phyloP scores from a whole-genome alignment of 2,888 invertebrate genomes.

The Lordiphosa fenestrarum region DNA sequence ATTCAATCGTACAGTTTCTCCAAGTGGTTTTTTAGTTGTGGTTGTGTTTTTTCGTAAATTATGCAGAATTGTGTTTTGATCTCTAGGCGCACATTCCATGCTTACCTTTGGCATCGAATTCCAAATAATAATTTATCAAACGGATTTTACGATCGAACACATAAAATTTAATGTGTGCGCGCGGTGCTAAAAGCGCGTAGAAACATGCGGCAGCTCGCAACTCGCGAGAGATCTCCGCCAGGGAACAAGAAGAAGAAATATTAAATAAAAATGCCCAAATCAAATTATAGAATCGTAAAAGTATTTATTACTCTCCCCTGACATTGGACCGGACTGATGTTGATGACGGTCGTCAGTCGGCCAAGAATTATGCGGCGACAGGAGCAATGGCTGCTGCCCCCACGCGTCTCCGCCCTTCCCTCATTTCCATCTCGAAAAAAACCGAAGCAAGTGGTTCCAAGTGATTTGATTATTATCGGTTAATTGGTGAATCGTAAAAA shows the following conservation, averaged over 20 bases:
- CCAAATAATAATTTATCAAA: constrained; percentile 77
- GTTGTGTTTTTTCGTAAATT: too few relatives aligned
- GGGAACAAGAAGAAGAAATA: constrained; percentile 44
- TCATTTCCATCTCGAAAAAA: neutral
- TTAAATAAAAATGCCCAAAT: constrained; percentile 73
- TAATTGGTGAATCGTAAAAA: constrained; percentile 78
- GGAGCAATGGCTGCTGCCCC: constrained; percentile 28
- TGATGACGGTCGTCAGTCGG: constrained; percentile 40
- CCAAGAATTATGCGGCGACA: constrained; percentile 51
- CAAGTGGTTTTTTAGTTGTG: too few relatives aligned
- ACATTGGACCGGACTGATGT: constrained; percentile 7
- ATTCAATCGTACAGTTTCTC: too few relatives aligned
- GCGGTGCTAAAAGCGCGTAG: constrained; percentile 17
- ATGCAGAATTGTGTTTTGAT: constrained; percentile 1
- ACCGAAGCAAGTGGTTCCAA: constrained; percentile 39
- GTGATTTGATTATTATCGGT: constrained; percentile 79
- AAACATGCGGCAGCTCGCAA: constrained; percentile 8
- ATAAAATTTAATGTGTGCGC: constrained; percentile 66
- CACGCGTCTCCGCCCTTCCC: constrained; percentile 3
- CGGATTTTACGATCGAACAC: constrained; percentile 65
- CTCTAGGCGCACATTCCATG: constrained; percentile 10
- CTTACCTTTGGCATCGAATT: constrained; percentile 39
- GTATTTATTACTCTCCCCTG: constrained; percentile 63
- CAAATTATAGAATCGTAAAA: constrained; percentile 79
- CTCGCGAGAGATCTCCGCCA: constrained; percentile 19